Base-by-base conservation (phyloP, 2,113 vertebrate genomes). In the Labrus mixtus region DNA sequence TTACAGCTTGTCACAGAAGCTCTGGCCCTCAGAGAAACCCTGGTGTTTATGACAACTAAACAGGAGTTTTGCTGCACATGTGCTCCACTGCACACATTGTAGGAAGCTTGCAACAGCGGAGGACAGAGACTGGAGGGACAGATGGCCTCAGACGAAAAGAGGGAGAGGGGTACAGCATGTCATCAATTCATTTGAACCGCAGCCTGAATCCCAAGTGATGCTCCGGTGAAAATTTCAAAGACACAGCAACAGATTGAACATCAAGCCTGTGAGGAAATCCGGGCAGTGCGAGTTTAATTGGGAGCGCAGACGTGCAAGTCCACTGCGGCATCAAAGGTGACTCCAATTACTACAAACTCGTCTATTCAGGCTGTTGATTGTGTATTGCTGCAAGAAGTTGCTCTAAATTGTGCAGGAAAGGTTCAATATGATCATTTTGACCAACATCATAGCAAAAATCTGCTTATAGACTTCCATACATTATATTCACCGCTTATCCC, bases 161-260 rank as follows among this genome's bases (percentile, higher is more conserved):
- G 69, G 45, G 45, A 16, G 50, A 45, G 25, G 41, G 8, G 50
- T 29, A 20, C 57, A 77, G 58, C 53, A 37, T 76, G 79, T 64
- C 63, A 75, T 70, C 54, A 41, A 61, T 78, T 84, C 76, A 88
- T 87, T 58, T 87, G 79, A 85, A 68, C 62, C n/a, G 58, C 61
- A 69, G 70, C 63, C 83, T 61, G 81, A 86, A 76, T 85, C 81
- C 82, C 79, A 83, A 75, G 76, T 82, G 87, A 87, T 20, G 78
- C 63, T 73, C 66, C 70, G 17, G 79, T 70, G 29, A 67, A 70
- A 51, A 87, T 82, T 86, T 90, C 83, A 91, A 90, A 91, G 86
- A 83, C 11, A 29, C 10, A 10, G 65, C 81, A 77, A 84, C 89
- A 92, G 89, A 78, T 68, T 87, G 89, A 68, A 76, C 43, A 57